A percentile compares a stretch with the other conserved stretches of the same genome.
Evolutionary conservation across 2,797 vertebrate genomes (phyloP).

Genomic region (Erithacus rubecula): DNA sequence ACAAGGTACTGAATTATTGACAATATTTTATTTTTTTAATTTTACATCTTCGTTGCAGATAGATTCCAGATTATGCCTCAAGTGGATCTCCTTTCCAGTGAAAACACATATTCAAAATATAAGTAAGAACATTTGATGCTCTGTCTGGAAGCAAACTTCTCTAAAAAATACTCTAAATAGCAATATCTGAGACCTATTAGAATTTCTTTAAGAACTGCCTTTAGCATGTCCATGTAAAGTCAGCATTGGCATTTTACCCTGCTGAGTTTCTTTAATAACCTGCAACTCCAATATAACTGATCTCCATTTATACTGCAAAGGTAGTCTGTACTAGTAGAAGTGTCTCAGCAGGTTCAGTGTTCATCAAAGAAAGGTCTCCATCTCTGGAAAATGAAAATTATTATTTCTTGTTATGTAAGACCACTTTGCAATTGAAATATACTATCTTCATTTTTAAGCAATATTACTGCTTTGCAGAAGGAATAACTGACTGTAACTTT

Average conservation of each 20-base stretch:
- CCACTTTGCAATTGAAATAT: not conserved
- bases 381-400: not conserved
- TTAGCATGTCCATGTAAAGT: not conserved
- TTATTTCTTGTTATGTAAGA: not conserved
- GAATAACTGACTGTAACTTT: not conserved
- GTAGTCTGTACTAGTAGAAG: not conserved
- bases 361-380: not conserved
- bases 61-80: not conserved
- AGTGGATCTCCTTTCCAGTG: not conserved
- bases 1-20: not conserved
- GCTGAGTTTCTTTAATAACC: not conserved
- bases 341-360: not conserved
- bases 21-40: not conserved
- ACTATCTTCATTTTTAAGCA: not conserved
- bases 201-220: not conserved
- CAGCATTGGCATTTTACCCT: not conserved
- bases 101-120: not conserved
- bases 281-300: not conserved
- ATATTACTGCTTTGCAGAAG: not conserved
- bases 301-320: not conserved
- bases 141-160: not conserved
- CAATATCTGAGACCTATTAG: not conserved
- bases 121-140: not conserved
- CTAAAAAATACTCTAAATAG: not conserved
- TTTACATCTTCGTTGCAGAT: not conserved